These are phyloP conservation scores for Protophormia terraenovae DNA, from an alignment of 2,888 invertebrate genomes.

Conservation along the genomic window DNA sequence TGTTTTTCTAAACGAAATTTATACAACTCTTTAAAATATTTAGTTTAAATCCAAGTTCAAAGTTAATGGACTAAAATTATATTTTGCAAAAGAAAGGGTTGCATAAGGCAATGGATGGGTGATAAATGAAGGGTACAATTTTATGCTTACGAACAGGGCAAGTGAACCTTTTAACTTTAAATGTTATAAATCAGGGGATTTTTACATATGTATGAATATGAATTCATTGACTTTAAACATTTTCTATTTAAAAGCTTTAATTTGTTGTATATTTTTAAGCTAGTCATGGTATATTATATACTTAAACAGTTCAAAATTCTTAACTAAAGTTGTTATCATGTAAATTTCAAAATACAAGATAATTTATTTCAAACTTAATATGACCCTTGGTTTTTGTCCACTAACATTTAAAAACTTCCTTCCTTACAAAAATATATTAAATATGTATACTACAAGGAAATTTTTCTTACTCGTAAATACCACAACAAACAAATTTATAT, in stretches of 20 bases:
- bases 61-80: slow-evolving; percentile 24
- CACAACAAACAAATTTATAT: background rate
- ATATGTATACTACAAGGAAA: too few species aligned
- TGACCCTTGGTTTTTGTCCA: background rate
- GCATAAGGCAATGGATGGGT: background rate
- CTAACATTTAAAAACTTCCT: background rate
- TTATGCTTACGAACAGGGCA: background rate
- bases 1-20: background rate
- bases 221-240: background rate
- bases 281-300: too few species aligned
- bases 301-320: too few species aligned
- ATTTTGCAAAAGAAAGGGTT: background rate
- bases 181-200: background rate
- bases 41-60: background rate
- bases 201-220: too few species aligned
- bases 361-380: background rate
- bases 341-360: too few species aligned
- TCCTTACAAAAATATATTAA: background rate
- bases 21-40: slow-evolving; percentile 21
- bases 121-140: background rate
- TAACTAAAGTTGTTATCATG: too few species aligned
- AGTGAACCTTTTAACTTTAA: background rate
- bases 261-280: background rate
- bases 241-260: background rate
- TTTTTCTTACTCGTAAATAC: too few species aligned